A percentile compares a stretch with the other conserved stretches of the same genome.
phyloP scores from a whole-genome alignment of 2,797 vertebrate genomes.

The Thalassophryne amazonica region DNA sequence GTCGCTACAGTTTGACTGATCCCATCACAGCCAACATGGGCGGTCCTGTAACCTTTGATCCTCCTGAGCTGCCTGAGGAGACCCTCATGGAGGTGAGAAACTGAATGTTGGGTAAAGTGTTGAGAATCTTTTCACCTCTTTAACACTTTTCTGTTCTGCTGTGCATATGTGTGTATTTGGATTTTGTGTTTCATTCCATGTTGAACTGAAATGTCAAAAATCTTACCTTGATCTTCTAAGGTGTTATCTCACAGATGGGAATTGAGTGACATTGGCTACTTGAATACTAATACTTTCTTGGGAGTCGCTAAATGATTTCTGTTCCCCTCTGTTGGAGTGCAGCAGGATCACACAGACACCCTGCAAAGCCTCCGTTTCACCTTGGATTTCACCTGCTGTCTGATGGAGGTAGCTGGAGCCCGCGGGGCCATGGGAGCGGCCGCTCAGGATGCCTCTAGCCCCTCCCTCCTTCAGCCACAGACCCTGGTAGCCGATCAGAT shows the following conservation, averaged over 20 bases:
- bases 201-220: no score
- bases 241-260: no score
- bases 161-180: no score
- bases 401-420: conserved; percentile 88
- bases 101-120: background rate
- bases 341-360: conserved; percentile 96
- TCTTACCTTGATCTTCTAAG: no score
- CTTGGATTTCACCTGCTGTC: conserved; percentile 85
- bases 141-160: no score
- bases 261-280: no score
- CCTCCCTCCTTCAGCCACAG: conserved; percentile 84
- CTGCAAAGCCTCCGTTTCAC: conserved; percentile 89
- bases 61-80: conserved; percentile 94
- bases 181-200: no score
- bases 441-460: conserved; percentile 67
- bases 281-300: no score
- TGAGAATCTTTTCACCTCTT: no score
- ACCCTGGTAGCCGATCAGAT: conserved; percentile 95
- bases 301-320: background rate
- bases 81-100: conserved; percentile 95
- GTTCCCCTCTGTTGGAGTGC: conserved; percentile 26
- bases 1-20: conserved; percentile 84
- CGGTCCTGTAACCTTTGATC: conserved; percentile 89
- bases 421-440: conserved; percentile 67
- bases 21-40: conserved; percentile 85